These are phyloP conservation scores for Lutraria lutraria DNA, from an alignment of 2,888 invertebrate genomes.

Conservation along the genomic window DNA sequence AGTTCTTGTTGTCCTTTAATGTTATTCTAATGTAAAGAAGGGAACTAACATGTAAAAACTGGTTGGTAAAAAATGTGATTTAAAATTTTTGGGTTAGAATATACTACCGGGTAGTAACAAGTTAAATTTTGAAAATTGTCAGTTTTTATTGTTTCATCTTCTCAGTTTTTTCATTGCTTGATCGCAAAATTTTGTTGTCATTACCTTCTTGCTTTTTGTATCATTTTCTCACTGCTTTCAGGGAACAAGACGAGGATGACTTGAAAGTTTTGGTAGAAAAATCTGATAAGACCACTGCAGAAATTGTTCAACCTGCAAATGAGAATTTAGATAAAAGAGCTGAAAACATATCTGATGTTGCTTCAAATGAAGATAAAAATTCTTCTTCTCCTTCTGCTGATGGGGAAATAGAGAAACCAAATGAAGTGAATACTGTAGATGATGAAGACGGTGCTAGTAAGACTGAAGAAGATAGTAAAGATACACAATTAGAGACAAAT, in stretches of 20 bases:
- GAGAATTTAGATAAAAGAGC: neutral
- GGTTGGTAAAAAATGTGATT: no score
- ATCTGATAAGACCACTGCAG: neutral
- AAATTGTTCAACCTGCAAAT: neutral
- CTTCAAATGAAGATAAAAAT: neutral
- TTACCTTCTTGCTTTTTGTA: neutral
- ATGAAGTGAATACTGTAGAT: neutral
- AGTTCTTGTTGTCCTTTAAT: no score
- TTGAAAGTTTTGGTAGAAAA: neutral
- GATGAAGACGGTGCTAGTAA: neutral
- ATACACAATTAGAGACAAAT: conserved; percentile 9
- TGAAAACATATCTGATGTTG: conserved; percentile 11
- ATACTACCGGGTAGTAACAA: no score
- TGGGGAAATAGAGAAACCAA: neutral
- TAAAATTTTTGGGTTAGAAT: no score
- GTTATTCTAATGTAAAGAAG: no score
- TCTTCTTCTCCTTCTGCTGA: neutral
- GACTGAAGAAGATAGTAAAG: neutral
- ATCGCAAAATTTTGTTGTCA: no score
- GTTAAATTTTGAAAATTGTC: no score
- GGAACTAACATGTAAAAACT: no score
- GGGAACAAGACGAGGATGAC: conserved; percentile 6
- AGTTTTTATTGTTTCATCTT: no score
- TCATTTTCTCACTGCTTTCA: neutral
- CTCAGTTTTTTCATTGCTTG: no score